Evolutionary conservation across 2,888 invertebrate genomes (phyloP), one percentile per base, ranked within the genome.

Genomic region (Oligia strigilis): DNA sequence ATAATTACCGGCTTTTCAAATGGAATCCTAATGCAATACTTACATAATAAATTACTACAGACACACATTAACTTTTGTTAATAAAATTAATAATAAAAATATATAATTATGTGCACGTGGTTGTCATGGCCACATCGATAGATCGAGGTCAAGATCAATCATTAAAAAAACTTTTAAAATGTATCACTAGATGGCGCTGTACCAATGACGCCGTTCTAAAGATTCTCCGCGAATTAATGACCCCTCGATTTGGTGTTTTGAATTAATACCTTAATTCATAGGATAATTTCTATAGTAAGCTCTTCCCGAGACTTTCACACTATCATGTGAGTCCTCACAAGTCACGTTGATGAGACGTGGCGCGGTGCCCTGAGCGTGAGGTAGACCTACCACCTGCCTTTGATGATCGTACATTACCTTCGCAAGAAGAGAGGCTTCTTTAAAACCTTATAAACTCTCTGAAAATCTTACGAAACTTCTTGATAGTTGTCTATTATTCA

Each of bases 261-360:
- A 29, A 9, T 72, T 64, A 84, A 14, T 80, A 84, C 80, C 84
- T 84, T 84, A 84, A 79, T 84, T 84, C 80, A 80, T 72, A 84
- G 79, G 80, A 85, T 77, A 74, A 84, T 84, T 85, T 58, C 58
- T 58, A 77, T 77, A 84, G 84, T 78, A 78, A 84, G 80, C 75
- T 82, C 85, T 86, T 86, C 79, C 75, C 82, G 82, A 84, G 81
- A 88, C 81, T 86, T 80, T 86, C 77, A 78, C 86, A 81, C 84
- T 86, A 82, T 40, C 40, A 40, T 76, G 82, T 88, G 82, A 81
- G 85, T 85, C 74, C 80, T 67, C 71, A 84, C 80, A 72, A 85
- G 83, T 77, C 87, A 80, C 87, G 89, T 84, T 89, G 90, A 89
- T 82, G 88, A 90, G 84, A 84, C 58, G 89, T 23, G 23, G n/a